Evolutionary conservation across 2,797 vertebrate genomes (phyloP).

Genomic region (Acanthornis magna): DNA sequence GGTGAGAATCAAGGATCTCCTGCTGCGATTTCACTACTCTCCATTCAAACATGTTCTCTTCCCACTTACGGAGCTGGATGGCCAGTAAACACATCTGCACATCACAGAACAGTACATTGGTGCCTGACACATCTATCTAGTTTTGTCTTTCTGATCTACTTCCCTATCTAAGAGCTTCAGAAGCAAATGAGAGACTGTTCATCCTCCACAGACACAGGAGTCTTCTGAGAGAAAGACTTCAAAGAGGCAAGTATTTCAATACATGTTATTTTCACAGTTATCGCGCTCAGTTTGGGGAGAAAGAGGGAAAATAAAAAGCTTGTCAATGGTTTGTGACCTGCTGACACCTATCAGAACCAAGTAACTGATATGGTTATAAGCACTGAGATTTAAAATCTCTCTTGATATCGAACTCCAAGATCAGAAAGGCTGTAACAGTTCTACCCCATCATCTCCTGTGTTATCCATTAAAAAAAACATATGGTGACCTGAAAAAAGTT

Average conservation of each 20-base stretch:
- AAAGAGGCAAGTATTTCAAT: neutral
- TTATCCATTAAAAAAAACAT: neutral
- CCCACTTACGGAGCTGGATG: neutral
- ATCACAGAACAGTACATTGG: neutral
- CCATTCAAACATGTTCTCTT: neutral
- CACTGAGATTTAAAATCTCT: accelerated
- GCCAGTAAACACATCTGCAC: neutral
- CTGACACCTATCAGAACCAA: neutral
- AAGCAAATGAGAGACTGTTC: neutral
- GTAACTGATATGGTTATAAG: neutral
- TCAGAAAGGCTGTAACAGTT: neutral
- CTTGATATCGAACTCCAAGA: neutral
- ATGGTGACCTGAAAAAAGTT: accelerated
- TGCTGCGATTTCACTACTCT: neutral
- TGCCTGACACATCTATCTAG: neutral
- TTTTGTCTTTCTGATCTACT: neutral
- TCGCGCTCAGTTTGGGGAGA: neutral
- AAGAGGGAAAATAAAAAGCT: neutral
- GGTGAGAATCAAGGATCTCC: neutral
- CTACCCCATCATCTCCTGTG: neutral
- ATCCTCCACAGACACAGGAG: neutral
- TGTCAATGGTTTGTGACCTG: neutral
- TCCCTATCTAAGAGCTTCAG: neutral
- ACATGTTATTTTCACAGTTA: neutral
- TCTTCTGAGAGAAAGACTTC: neutral